These are phyloP conservation scores for Germaria angustata DNA, from an alignment of 2,888 invertebrate species.

Conservation along the genomic window DNA sequence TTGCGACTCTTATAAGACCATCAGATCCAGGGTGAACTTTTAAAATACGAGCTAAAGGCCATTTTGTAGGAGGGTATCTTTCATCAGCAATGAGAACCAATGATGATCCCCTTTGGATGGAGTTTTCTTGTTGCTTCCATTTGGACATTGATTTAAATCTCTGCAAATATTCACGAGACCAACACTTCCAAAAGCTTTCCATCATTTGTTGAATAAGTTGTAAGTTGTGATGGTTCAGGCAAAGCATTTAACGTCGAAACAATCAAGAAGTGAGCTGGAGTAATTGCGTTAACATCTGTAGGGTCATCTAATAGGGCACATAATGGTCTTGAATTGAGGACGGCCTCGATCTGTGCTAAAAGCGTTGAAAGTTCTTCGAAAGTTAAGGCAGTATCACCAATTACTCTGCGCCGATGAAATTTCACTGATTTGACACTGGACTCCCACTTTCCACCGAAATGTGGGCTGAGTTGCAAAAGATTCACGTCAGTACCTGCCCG, in stretches of 20 bases:
- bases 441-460: constrained; percentile 14
- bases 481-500: too few species aligned
- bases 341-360: constrained; percentile 5
- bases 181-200: constrained; percentile 30
- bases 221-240: neutral
- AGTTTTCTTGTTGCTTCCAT: too few species aligned
- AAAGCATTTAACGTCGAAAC: neutral
- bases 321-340: constrained; percentile 7
- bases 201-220: constrained; percentile 22
- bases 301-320: neutral
- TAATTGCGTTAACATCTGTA: neutral
- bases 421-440: constrained; percentile 17
- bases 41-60: too few species aligned
- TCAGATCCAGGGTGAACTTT: too few species aligned
- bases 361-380: constrained; percentile 33
- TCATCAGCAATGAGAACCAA: too few species aligned
- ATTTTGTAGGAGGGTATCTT: too few species aligned
- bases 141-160: too few species aligned
- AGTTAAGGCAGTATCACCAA: constrained; percentile 2
- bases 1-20: too few species aligned
- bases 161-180: too few species aligned
- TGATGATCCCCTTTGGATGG: too few species aligned
- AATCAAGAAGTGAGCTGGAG: constrained; percentile 19
- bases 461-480: too few species aligned
- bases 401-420: constrained; percentile 5